These are phyloP conservation scores for Xiphorhynchus erythropygius DNA, from an alignment of 2,797 vertebrate species.

Conservation along the genomic window DNA sequence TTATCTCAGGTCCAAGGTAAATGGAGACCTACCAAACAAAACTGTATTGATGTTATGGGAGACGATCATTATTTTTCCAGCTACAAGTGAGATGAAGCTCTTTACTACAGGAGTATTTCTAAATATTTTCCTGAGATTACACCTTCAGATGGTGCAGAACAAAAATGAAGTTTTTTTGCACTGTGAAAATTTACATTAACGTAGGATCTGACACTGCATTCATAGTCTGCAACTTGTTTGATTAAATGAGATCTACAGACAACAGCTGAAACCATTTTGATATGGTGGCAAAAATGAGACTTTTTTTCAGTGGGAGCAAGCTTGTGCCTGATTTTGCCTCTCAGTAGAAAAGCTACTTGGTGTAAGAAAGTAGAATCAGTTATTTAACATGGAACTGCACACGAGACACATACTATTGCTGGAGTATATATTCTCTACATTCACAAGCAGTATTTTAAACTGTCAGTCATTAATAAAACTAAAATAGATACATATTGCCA, in stretches of 20 bases:
- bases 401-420: not conserved
- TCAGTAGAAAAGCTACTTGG: not conserved
- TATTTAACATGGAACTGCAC: not conserved
- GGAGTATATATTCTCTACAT: not conserved
- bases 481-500: not conserved
- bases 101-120: not conserved
- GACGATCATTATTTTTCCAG: not conserved
- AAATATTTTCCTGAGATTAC: not conserved
- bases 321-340: not conserved
- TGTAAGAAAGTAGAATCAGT: not conserved
- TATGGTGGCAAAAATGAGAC: not conserved
- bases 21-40: slow-evolving; percentile 35
- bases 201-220: not conserved
- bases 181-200: not conserved
- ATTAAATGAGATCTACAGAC: not conserved
- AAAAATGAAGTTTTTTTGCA: not conserved
- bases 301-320: not conserved
- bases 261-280: not conserved
- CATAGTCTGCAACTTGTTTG: not conserved
- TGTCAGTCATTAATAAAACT: not conserved
- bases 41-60: not conserved
- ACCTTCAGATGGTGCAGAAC: not conserved
- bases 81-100: not conserved
- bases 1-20: slow-evolving; percentile 43
- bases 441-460: not conserved